A percentile compares a stretch with the other conserved stretches of the same genome.
Evolutionary conservation across 2,888 invertebrate species (phyloP).

Genomic region (Thysanoteuthis rhombus): DNA sequence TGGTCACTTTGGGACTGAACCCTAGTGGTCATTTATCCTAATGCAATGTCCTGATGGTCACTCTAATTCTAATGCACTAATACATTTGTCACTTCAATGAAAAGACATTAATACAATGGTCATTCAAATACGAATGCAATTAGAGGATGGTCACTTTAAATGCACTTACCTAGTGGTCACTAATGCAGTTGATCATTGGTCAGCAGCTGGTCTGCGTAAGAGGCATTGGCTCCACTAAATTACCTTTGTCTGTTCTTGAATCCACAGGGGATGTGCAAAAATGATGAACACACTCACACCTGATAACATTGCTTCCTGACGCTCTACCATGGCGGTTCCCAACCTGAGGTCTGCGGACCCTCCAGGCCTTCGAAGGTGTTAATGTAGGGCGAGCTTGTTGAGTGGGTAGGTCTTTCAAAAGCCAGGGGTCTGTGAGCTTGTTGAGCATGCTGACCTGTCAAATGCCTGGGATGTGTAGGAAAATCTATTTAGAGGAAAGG

Average conservation of each 20-base stretch:
- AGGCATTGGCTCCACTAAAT: neutral
- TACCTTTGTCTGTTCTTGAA: neutral
- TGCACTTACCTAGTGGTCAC: neutral
- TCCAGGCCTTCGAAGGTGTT: no score
- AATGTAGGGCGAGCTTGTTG: no score
- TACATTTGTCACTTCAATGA: neutral
- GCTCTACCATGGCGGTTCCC: no score
- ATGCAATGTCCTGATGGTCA: neutral
- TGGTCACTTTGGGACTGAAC: neutral
- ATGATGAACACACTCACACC: neutral
- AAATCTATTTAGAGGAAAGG: no score
- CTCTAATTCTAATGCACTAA: neutral
- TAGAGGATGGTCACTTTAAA: neutral
- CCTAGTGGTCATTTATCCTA: neutral
- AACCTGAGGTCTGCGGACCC: no score
- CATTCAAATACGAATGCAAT: neutral
- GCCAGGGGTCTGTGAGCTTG: no score
- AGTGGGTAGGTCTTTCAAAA: no score
- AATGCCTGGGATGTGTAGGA: no score
- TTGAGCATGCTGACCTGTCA: no score
- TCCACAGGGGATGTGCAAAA: neutral
- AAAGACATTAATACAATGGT: neutral
- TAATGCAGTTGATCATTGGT: neutral
- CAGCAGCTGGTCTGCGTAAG: neutral
- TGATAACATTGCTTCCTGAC: neutral